These are phyloP conservation scores for Oenanthe oenanthe DNA, from an alignment of 2,113 vertebrate species.

Conservation along the genomic window DNA sequence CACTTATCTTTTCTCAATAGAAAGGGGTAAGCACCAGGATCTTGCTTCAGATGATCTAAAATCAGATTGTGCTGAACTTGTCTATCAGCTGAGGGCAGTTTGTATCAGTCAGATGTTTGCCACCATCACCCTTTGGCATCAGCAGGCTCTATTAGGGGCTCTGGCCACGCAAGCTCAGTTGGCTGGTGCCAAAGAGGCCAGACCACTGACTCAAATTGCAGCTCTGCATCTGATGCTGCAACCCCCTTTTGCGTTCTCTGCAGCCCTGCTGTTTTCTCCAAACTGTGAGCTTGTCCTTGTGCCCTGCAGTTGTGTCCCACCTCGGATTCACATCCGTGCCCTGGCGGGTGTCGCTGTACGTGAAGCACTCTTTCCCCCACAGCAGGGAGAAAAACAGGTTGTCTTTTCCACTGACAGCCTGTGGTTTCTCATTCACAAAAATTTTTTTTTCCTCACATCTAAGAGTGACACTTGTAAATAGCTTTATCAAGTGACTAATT, in stretches of 20 bases:
- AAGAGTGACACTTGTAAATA: not conserved
- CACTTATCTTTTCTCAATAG: not conserved
- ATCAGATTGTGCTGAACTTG: not conserved
- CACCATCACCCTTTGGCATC: not conserved
- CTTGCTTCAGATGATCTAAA: not conserved
- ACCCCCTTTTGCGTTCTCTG: not conserved
- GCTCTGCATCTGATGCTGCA: not conserved
- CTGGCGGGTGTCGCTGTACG: fast-evolving
- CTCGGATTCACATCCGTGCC: conserved; percentile 19
- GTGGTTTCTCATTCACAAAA: conserved; percentile 67
- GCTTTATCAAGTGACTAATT: conserved; percentile 69
- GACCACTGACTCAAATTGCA: not conserved
- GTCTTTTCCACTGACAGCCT: conserved; percentile 72
- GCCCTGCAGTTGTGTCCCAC: fast-evolving
- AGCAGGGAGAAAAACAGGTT: conserved; percentile 17
- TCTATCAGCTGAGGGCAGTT: not conserved
- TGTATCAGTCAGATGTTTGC: fast-evolving
- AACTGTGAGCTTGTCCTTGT: not conserved
- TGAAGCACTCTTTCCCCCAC: conserved; percentile 49
- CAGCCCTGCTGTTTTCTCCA: not conserved
- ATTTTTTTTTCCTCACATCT: conserved; percentile 55
- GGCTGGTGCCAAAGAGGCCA: not conserved
- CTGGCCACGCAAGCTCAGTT: not conserved
- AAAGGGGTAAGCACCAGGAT: not conserved
- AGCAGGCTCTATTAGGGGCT: not conserved